A percentile compares a stretch with the other conserved stretches of the same genome.
These are phyloP conservation scores for Diplodus sargus DNA, from an alignment of 2,797 vertebrate genomes.

Conservation along the genomic window DNA sequence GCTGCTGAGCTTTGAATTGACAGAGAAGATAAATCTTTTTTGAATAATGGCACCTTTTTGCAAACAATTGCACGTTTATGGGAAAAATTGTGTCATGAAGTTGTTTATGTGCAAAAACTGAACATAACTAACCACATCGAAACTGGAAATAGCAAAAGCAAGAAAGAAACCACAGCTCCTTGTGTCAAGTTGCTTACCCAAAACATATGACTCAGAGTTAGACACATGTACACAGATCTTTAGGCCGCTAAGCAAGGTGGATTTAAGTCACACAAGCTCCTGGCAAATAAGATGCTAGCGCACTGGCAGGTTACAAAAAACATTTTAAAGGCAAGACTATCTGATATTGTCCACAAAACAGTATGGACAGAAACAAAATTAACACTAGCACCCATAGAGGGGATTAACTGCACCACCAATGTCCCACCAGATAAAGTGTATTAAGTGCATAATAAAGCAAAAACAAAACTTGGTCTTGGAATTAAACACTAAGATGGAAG, in stretches of 20 bases:
- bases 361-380: too few species aligned
- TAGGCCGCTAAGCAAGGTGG: not conserved
- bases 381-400: too few species aligned
- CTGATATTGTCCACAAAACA: too few species aligned
- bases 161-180: not conserved
- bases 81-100: not conserved
- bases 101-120: not conserved
- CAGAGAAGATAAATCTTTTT: too few species aligned
- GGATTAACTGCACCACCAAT: too few species aligned
- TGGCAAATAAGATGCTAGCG: not conserved
- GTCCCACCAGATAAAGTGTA: too few species aligned
- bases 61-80: not conserved
- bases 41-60: too few species aligned
- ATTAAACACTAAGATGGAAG: too few species aligned
- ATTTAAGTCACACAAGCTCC: not conserved
- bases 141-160: not conserved
- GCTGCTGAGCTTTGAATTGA: too few species aligned
- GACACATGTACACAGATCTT: not conserved
- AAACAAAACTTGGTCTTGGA: too few species aligned
- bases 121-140: not conserved
- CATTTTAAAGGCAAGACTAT: not conserved
- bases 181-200: not conserved
- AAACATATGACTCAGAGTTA: not conserved
- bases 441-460: too few species aligned
- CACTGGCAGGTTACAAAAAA: not conserved